These are phyloP conservation scores for Dendroctonus valens DNA, from an alignment of 1,140 invertebrate species.

Conservation along the genomic window DNA sequence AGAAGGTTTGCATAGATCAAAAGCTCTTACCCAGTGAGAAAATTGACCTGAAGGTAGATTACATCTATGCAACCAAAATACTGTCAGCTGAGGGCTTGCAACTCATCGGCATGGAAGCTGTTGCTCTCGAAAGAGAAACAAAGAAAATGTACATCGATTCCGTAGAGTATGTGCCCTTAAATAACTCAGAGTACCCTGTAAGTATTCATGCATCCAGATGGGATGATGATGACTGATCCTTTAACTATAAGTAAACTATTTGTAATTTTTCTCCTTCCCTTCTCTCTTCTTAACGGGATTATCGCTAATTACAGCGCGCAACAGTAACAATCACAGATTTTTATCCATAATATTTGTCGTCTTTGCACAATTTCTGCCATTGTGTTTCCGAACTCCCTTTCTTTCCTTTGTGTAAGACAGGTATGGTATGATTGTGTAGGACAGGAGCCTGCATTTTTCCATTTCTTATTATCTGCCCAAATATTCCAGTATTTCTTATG, in stretches of 20 bases:
- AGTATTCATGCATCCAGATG: slow-evolving; percentile 16
- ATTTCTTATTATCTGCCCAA: too few species aligned
- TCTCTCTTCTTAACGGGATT: neutral
- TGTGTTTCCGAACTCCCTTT: too few species aligned
- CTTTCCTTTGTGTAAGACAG: too few species aligned
- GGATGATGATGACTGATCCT: too few species aligned
- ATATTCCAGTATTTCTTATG: too few species aligned
- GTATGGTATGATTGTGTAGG: too few species aligned
- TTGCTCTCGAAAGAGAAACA: slow-evolving; percentile 30
- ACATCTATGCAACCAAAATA: slow-evolving; percentile 44
- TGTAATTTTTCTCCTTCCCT: neutral
- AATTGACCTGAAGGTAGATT: slow-evolving; percentile 39
- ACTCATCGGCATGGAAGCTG: slow-evolving; percentile 41
- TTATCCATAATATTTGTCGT: too few species aligned
- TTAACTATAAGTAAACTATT: too few species aligned
- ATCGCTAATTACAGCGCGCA: too few species aligned
- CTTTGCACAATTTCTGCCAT: too few species aligned
- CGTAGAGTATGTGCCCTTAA: slow-evolving; percentile 41
- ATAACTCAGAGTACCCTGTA: slow-evolving; percentile 23
- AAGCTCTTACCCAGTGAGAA: slow-evolving; percentile 38
- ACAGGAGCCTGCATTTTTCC: too few species aligned
- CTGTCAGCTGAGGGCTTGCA: slow-evolving; percentile 42
- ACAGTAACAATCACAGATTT: too few species aligned
- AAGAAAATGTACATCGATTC: slow-evolving; percentile 40
- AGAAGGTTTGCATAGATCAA: slow-evolving; percentile 43